These are phyloP conservation scores for Oophaga sylvatica DNA, from an alignment of 2,797 vertebrate species.

Conservation along the genomic window DNA sequence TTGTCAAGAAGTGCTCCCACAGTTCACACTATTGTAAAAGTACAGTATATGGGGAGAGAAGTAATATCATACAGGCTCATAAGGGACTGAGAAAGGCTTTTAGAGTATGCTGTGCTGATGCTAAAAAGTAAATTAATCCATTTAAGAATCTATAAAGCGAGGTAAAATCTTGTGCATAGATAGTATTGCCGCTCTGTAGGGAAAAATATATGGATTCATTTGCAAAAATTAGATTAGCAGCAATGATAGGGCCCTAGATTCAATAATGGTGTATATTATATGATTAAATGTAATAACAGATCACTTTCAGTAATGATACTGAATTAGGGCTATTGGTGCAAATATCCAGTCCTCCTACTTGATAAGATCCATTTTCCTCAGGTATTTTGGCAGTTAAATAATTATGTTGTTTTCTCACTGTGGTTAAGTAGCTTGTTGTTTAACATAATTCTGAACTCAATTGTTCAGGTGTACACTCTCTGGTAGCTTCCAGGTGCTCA, in stretches of 20 bases:
- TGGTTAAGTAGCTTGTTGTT: neutral
- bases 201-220: neutral
- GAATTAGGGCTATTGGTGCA: neutral
- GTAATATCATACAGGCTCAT: neutral
- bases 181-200: neutral
- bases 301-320: neutral
- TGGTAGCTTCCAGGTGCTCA: neutral
- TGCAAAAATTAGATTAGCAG: constrained; percentile 1
- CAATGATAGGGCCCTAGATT: neutral
- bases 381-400: neutral
- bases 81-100: constrained; percentile 25
- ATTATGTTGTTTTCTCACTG: neutral
- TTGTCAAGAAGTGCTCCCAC: constrained; percentile 17
- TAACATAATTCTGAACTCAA: neutral
- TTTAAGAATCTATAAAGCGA: constrained; percentile 16
- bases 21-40: neutral
- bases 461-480: neutral
- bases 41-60: neutral
- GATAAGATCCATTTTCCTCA: neutral
- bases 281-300: neutral
- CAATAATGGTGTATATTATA: neutral
- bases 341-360: neutral
- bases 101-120: constrained; percentile 1
- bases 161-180: neutral
- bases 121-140: constrained; percentile 10